These are phyloP conservation scores for Brachionus paranguensis DNA, from an alignment of 1,140 invertebrate genomes.

Conservation along the genomic window DNA sequence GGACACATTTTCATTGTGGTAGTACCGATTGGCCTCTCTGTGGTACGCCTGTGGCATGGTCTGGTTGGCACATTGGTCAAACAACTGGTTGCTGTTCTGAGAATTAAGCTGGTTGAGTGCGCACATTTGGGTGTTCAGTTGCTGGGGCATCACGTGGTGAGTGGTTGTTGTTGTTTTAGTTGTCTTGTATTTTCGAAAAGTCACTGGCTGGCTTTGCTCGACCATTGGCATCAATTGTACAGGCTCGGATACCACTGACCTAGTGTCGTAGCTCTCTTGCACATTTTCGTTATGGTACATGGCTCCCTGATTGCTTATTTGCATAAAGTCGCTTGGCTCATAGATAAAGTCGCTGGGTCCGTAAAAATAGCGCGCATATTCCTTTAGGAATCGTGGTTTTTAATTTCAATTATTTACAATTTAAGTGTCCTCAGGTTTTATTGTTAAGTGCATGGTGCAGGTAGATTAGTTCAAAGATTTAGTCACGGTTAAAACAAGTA, in stretches of 20 bases:
- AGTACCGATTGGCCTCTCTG: neutral
- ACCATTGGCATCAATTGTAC: neutral
- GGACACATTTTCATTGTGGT: neutral
- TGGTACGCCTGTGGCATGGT: neutral
- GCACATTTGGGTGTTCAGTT: neutral
- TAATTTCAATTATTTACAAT: neutral
- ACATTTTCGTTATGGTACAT: neutral
- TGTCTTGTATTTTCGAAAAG: constrained; percentile 33
- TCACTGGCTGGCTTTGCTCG: neutral
- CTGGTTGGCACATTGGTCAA: neutral
- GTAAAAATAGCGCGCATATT: constrained; percentile 1
- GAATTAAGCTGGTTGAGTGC: neutral
- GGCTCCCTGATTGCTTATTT: neutral
- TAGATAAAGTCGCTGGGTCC: constrained; percentile 40
- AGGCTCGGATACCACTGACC: constrained; percentile 28
- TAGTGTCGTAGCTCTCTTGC: constrained; percentile 33
- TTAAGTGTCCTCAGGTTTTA: constrained; percentile 19
- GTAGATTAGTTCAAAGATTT: neutral
- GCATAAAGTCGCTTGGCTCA: constrained; percentile 20
- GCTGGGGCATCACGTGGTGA: neutral
- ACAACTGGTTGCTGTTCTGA: neutral
- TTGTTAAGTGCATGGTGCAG: neutral
- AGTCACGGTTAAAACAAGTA: neutral
- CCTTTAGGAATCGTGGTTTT: neutral
- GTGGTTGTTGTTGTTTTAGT: constrained; percentile 37